Evolutionary conservation across 2,888 invertebrate species (phyloP).

Genomic region (Tipula helvola): DNA sequence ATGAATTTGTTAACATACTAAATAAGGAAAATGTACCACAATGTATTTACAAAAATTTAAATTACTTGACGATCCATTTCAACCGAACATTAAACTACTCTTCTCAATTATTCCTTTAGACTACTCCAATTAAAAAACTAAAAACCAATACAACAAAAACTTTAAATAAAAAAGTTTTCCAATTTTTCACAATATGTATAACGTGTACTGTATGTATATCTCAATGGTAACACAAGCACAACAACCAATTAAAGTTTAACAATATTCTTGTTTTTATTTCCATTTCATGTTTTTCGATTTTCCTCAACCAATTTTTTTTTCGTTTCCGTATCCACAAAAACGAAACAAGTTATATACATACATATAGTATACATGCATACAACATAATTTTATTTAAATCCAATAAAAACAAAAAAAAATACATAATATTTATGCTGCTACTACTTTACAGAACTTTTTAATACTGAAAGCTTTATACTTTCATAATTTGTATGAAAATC

Average conservation of each 20-base stretch:
- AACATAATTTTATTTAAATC: background rate
- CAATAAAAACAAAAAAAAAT: background rate
- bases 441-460: background rate
- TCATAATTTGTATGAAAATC: background rate
- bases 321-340: background rate
- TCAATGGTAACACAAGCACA: background rate
- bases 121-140: background rate
- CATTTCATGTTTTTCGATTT: background rate
- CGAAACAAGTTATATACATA: background rate
- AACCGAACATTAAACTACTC: background rate
- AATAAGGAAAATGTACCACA: too few relatives aligned
- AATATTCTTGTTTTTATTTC: background rate
- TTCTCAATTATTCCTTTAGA: background rate
- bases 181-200: background rate
- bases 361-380: background rate
- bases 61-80: background rate
- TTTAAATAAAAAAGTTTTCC: background rate
- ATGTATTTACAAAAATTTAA: background rate
- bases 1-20: too few relatives aligned
- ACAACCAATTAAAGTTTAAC: background rate
- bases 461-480: background rate
- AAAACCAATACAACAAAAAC: background rate
- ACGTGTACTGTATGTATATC: background rate
- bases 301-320: background rate
- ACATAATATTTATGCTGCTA: background rate